phyloP scores from a whole-genome alignment of 92 coral and sea anemone species.

The Parazoanthus swiftii region DNA sequence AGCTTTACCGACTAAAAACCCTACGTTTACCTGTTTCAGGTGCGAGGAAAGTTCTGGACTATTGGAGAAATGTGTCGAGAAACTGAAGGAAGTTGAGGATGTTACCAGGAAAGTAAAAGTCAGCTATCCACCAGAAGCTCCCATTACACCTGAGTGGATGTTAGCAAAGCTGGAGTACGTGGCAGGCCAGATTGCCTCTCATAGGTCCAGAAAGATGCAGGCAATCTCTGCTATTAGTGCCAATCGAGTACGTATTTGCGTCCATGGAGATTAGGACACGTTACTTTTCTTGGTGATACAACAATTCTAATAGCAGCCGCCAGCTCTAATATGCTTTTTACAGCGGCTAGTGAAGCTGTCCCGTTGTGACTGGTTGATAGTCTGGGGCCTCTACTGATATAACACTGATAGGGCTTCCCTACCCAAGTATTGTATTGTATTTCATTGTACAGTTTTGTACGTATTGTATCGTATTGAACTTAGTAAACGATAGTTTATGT shows the following conservation, averaged over 20 bases:
- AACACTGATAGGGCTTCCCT: too few species aligned
- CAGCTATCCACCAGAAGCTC: slow-evolving; percentile 85
- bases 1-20: too few species aligned
- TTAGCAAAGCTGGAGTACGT: slow-evolving; percentile 74
- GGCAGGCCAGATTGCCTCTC: slow-evolving; percentile 76
- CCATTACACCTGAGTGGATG: slow-evolving; percentile 97
- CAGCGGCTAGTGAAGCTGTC: too few species aligned
- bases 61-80: slow-evolving; percentile 78
- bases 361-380: too few species aligned
- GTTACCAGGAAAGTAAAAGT: slow-evolving; percentile 76
- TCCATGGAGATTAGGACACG: background rate
- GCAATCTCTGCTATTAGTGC: slow-evolving; percentile 62
- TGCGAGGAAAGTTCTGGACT: slow-evolving; percentile 84
- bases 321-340: too few species aligned
- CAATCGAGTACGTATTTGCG: slow-evolving; percentile 65
- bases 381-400: too few species aligned
- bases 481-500: too few species aligned
- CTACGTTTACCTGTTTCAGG: slow-evolving; percentile 39
- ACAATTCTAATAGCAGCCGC: too few species aligned
- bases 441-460: too few species aligned
- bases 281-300: too few species aligned
- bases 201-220: slow-evolving; percentile 80
- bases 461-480: background rate
- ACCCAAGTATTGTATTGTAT: too few species aligned
- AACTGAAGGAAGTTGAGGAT: slow-evolving; percentile 72